Evolutionary conservation across 53 echinoderm and acorn worm genomes (phyloP).

Genomic region (Astropecten irregularis): DNA sequence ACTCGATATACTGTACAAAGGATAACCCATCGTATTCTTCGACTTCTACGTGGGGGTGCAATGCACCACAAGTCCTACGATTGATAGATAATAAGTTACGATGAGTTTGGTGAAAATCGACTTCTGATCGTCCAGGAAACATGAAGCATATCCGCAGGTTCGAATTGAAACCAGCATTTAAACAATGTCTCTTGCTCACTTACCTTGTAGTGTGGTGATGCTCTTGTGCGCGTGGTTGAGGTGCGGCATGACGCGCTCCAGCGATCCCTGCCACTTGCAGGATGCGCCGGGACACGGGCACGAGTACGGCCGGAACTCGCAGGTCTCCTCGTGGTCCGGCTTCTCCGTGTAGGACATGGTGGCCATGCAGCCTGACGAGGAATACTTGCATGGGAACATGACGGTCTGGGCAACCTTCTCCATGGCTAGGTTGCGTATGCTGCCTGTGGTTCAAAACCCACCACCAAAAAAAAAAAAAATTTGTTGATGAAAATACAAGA

Average conservation of each 20-base stretch:
- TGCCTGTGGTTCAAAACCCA: too few relatives aligned
- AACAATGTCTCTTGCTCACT: not conserved
- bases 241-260: conserved; percentile 97
- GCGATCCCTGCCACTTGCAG: conserved; percentile 96
- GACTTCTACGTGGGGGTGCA: too few relatives aligned
- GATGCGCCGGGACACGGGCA: conserved; percentile 95
- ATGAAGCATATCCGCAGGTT: too few relatives aligned
- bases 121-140: too few relatives aligned
- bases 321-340: conserved; percentile 94
- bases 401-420: conserved; percentile 99
- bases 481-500: too few relatives aligned
- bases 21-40: too few relatives aligned
- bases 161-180: too few relatives aligned
- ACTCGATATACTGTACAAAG: too few relatives aligned
- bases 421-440: conserved; percentile 97
- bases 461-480: too few relatives aligned
- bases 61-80: too few relatives aligned
- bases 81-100: too few relatives aligned
- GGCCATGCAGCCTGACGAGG: conserved; percentile 82
- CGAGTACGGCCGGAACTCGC: conserved; percentile 96
- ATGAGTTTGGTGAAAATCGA: too few relatives aligned
- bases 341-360: conserved; percentile 99
- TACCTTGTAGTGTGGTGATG: conserved; percentile 98
- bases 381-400: conserved; percentile 99
- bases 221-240: conserved; percentile 98